Evolutionary conservation across 2,797 vertebrate species (phyloP), one percentile per base, ranked within the genome.

Genomic region (Synaphobranchus kaupii): DNA sequence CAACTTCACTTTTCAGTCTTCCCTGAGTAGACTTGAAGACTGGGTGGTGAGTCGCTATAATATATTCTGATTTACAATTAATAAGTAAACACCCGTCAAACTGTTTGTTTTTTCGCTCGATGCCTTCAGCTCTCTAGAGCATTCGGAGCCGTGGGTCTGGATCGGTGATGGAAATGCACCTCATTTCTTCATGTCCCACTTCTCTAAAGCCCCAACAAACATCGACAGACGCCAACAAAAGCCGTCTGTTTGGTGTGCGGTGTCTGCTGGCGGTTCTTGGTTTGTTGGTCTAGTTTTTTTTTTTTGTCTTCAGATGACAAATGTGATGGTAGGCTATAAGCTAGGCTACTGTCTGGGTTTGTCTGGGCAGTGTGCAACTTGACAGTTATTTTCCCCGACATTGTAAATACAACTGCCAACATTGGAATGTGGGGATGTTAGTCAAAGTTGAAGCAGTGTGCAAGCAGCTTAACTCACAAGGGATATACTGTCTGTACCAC

Each of bases 121-220:
- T 44, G 12, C 48, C 12, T 50, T 54, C 31, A 0, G 28, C n/a
- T 81, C 47, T 12, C 78, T 12, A 10, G 66, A 31, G 28, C 50
- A 34, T 31, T 58, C 28, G 13, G 10, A 78, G 73, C 28, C 7
- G 9, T 1, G 50, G 12, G 0, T 58, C 34, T 47, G 60, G 9
- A 34, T 60, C 20, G 85, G 88, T n/a, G 47, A 81, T 80, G 83
- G 63, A 89, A 86, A 91, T 34, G 58, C 89, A 82, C 85, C 81
- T 90, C 34, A 89, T 91, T 93, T 90, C 90, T 84, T 87, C 84
- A 84, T 90, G 91, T 89, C 88, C 90, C 88, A 91, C 12, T 92
- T 90, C 84, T 88, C 39, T 39, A 39, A 39, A 39, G 39, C 39
- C 39, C 39, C 39, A 39, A 39, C 39, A 39, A 39, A 39, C 39